These are phyloP conservation scores for Edolisoma coerulescens DNA, from an alignment of 2,113 vertebrate genomes.

Conservation along the genomic window DNA sequence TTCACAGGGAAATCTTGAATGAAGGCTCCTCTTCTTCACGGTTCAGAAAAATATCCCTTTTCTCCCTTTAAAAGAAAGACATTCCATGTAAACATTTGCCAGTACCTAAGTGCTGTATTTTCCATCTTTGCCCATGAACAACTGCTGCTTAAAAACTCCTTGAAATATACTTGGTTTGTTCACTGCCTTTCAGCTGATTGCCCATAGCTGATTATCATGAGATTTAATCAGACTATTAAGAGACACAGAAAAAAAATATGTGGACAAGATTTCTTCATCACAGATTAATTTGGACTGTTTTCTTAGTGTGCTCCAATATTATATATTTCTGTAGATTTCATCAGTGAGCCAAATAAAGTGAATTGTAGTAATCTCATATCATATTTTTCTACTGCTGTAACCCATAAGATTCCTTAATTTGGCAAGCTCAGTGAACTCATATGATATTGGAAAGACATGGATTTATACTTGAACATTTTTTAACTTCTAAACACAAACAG, in stretches of 20 bases:
- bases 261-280: background rate
- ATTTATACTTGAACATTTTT: background rate
- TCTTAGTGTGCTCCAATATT: background rate
- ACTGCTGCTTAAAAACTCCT: background rate
- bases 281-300: background rate
- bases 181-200: background rate
- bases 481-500: background rate
- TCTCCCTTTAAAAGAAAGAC: conserved; percentile 56
- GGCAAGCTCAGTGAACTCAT: background rate
- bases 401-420: background rate
- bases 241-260: background rate
- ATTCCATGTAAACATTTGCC: background rate
- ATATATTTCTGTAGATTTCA: background rate
- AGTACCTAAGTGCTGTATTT: background rate
- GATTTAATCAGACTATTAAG: conserved; percentile 30
- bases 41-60: background rate
- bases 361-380: background rate
- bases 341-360: background rate
- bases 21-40: background rate
- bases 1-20: background rate
- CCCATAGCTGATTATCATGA: background rate
- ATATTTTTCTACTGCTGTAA: background rate
- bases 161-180: conserved; percentile 14
- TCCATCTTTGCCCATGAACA: background rate
- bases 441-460: background rate